Percentiles rank a stretch among this genome's conserved stretches.
phyloP scores from a whole-genome alignment of 2,797 vertebrate genomes.

The Nasua narica region DNA sequence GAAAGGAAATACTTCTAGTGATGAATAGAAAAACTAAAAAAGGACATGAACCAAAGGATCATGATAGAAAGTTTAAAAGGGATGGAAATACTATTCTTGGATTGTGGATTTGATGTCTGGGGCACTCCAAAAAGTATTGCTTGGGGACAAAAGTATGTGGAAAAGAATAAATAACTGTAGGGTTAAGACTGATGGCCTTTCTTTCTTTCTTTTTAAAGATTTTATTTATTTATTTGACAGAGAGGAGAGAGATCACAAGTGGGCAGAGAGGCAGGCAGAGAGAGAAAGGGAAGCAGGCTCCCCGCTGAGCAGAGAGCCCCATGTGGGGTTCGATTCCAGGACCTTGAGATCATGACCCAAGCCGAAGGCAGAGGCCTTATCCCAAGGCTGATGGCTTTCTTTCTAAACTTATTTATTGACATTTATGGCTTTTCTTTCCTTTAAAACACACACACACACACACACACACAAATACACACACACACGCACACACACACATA shows the following conservation, averaged over 20 bases:
- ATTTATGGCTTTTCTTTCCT: neutral
- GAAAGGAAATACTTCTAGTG: neutral
- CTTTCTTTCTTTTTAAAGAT: too few species aligned
- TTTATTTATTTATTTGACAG: too few species aligned
- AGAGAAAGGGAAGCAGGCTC: too few species aligned
- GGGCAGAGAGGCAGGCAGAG: too few species aligned
- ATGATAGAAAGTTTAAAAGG: neutral
- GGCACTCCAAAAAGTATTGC: neutral
- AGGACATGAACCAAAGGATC: neutral
- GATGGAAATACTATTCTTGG: neutral
- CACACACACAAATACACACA: neutral
- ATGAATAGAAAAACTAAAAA: neutral
- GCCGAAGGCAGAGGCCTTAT: too few species aligned
- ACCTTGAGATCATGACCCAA: too few species aligned
- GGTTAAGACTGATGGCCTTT: neutral
- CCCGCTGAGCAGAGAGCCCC: too few species aligned
- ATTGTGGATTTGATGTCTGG: neutral
- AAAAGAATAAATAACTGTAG: neutral
- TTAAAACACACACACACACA: neutral
- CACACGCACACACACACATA: neutral
- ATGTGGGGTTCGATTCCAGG: too few species aligned
- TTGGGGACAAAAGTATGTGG: neutral
- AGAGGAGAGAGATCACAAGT: too few species aligned
- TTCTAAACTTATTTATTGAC: neutral
- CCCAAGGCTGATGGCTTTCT: neutral